phyloP scores from a whole-genome alignment of 2,113 vertebrate species.

The Pungitius pungitius region DNA sequence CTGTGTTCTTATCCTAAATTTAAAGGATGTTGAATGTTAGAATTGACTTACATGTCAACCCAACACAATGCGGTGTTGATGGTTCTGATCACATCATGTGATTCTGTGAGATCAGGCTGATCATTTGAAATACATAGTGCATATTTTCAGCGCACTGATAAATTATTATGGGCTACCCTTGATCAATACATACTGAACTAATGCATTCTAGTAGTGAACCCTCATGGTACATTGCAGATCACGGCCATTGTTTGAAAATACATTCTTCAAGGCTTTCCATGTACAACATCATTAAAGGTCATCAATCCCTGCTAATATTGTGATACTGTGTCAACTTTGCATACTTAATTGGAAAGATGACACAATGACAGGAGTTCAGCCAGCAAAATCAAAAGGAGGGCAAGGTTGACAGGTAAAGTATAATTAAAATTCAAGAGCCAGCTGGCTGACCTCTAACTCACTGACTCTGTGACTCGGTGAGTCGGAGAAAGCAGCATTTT shows the following conservation, averaged over 20 bases:
- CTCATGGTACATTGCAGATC: background rate
- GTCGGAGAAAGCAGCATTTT: slow-evolving; percentile 44
- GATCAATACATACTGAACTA: background rate
- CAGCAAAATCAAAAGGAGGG: slow-evolving; percentile 3
- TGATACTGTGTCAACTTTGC: background rate
- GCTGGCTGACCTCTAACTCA: slow-evolving; percentile 57
- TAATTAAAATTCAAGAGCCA: slow-evolving; percentile 32
- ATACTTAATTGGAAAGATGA: background rate
- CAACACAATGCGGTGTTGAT: too few species aligned
- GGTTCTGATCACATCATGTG: background rate
- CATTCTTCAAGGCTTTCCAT: background rate
- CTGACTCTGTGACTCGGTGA: slow-evolving; percentile 28
- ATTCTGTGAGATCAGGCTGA: background rate
- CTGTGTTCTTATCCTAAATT: background rate
- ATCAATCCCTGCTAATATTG: background rate
- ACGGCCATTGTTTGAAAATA: background rate
- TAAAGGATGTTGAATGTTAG: background rate
- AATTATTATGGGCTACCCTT: background rate
- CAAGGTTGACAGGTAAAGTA: slow-evolving; percentile 22
- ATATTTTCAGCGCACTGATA: background rate
- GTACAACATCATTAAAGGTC: background rate
- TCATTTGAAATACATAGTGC: background rate
- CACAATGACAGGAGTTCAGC: slow-evolving; percentile 16
- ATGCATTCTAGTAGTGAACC: background rate
- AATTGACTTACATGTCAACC: background rate